These are phyloP conservation scores for Drosophila borborema DNA, from an alignment of 2,888 invertebrate genomes.

Conservation along the genomic window DNA sequence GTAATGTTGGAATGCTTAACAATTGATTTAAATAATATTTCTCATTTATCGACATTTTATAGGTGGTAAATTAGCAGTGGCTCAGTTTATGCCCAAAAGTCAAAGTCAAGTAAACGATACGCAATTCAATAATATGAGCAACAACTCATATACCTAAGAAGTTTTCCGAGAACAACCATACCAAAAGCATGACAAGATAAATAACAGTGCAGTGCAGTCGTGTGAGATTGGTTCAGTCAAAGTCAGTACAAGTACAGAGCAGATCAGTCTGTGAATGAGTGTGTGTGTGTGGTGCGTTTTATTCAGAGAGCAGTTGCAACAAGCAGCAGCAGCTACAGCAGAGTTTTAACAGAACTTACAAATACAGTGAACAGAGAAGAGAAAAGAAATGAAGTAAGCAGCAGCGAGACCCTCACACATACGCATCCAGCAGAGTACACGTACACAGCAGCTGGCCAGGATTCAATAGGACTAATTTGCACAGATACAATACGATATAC, in stretches of 20 bases:
- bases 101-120: conserved; percentile 81
- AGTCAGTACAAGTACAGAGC: conserved; percentile 61
- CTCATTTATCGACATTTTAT: conserved; percentile 83
- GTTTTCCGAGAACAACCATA: conserved; percentile 75
- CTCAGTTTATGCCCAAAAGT: conserved; percentile 79
- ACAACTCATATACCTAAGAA: conserved; percentile 74
- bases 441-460: conserved; percentile 74
- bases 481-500: conserved; percentile 50
- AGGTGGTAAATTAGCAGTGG: conserved; percentile 82
- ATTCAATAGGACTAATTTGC: conserved; percentile 65
- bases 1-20: conserved; percentile 54
- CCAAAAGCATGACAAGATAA: conserved; percentile 68
- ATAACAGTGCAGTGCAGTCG: conserved; percentile 66
- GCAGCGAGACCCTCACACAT: conserved; percentile 48
- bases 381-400: conserved; percentile 33
- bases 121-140: conserved; percentile 76
- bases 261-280: conserved; percentile 44
- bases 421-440: conserved; percentile 66
- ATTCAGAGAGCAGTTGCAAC: conserved; percentile 48
- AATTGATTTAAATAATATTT: conserved; percentile 79
- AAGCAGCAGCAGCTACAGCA: conserved; percentile 42
- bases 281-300: conserved; percentile 40
- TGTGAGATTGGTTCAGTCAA: conserved; percentile 49
- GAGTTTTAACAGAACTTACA: conserved; percentile 38
- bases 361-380: conserved; percentile 26